These are phyloP conservation scores for Antheraea assamensis DNA, from an alignment of 2,888 invertebrate genomes.

Conservation along the genomic window DNA sequence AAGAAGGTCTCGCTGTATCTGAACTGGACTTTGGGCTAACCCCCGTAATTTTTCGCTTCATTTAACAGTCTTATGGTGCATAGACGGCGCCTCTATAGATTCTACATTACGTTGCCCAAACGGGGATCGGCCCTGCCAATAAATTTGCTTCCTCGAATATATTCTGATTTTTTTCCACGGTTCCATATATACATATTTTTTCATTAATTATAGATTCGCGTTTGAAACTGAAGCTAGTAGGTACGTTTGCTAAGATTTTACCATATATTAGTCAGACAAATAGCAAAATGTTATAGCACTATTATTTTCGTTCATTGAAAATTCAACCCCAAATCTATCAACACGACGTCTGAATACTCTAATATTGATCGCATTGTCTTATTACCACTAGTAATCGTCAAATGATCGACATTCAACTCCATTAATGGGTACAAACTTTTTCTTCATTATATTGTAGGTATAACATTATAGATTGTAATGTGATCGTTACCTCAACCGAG, in stretches of 20 bases:
- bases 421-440: no score
- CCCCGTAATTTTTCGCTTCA: constrained; percentile 77
- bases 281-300: no score
- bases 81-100: constrained; percentile 73
- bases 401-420: no score
- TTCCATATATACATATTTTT: neutral
- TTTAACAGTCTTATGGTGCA: constrained; percentile 75
- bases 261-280: no score
- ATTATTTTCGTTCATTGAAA: no score
- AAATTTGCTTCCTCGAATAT: constrained; percentile 45
- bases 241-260: no score
- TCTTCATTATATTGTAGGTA: no score
- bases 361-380: neutral
- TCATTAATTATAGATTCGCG: neutral
- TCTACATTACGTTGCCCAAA: constrained; percentile 67
- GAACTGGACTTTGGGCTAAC: constrained; percentile 46
- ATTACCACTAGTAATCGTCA: no score
- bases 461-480: no score
- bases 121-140: constrained; percentile 52
- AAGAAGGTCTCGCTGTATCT: neutral
- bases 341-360: neutral
- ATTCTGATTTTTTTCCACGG: neutral
- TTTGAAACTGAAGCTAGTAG: no score
- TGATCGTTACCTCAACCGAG: no score
- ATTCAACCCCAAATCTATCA: neutral